These are phyloP conservation scores for Lethocerus indicus DNA, from an alignment of 1,140 invertebrate genomes.

Conservation along the genomic window DNA sequence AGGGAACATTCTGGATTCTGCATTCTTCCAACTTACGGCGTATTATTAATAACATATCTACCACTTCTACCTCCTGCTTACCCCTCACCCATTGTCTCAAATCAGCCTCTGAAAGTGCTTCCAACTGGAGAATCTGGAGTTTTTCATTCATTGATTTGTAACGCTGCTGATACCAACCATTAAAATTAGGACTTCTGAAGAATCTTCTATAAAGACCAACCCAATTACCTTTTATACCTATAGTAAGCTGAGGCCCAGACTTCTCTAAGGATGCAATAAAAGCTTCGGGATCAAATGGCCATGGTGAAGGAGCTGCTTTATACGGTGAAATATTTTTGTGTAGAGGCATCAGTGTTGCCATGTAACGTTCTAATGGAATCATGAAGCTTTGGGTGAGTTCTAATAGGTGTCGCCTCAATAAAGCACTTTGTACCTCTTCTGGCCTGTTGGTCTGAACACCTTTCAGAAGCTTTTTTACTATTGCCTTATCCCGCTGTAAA, in stretches of 20 bases:
- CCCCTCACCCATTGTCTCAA: conserved; percentile 75
- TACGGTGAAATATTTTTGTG: conserved; percentile 94
- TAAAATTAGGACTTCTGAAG: conserved; percentile 84
- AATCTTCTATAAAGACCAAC: conserved; percentile 80
- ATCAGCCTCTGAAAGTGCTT: conserved; percentile 76
- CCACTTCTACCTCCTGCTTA: conserved; percentile 89
- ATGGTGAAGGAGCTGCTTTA: conserved; percentile 76
- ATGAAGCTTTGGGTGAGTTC: conserved; percentile 98
- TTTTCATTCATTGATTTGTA: conserved; percentile 76
- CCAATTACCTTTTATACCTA: conserved; percentile 94
- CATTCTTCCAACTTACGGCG: conserved; percentile 64
- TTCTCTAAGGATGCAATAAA: conserved; percentile 79
- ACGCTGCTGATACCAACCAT: conserved; percentile 80
- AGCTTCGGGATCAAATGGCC: conserved; percentile 88
- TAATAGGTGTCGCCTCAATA: conserved; percentile 74
- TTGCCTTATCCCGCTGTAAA: conserved; percentile 81
- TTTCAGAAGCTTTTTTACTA: conserved; percentile 75
- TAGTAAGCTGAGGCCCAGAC: conserved; percentile 86
- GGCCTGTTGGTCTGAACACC: conserved; percentile 70
- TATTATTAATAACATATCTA: conserved; percentile 84
- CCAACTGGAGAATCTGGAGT: conserved; percentile 74
- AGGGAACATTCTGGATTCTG: conserved; percentile 43
- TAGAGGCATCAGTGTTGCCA: conserved; percentile 92
- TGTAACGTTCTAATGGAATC: conserved; percentile 94
- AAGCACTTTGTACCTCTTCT: conserved; percentile 71